Percentiles rank a stretch among this genome's conserved stretches.
Conservation (phyloP, 2,797 vertebrate genomes). For the Gorsachius magnificus region DNA sequence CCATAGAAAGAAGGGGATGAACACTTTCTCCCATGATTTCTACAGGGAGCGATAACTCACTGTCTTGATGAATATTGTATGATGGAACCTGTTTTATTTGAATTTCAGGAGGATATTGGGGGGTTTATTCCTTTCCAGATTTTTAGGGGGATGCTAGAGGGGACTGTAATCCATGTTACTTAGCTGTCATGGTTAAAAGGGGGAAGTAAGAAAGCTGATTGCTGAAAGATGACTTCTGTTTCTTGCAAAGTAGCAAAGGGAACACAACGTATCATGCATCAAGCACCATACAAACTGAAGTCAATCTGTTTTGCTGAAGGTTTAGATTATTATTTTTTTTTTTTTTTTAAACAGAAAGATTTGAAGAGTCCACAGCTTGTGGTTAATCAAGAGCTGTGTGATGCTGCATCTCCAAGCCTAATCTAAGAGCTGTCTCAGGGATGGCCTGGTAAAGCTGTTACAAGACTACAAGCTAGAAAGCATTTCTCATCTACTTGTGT, state of each 20-base stretch:
- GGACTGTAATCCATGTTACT: not conserved
- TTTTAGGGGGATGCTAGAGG: not conserved
- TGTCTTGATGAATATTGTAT: not conserved
- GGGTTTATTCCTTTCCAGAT: not conserved
- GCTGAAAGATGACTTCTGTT: not conserved
- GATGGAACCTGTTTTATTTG: not conserved
- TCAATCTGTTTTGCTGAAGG: not conserved
- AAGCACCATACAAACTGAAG: not conserved
- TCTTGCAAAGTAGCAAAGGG: not conserved
- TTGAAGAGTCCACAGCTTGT: not conserved
- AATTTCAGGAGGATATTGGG: not conserved
- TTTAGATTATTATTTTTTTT: too few species aligned
- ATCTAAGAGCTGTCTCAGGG: not conserved
- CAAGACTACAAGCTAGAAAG: not conserved
- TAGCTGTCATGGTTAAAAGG: not conserved
- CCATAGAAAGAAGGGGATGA: not conserved
- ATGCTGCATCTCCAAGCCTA: not conserved
- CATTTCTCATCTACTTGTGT: not conserved
- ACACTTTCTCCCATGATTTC: not conserved
- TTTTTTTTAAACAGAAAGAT: not conserved
- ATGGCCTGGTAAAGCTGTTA: not conserved
- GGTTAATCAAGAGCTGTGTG: not conserved
- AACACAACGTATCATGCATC: not conserved
- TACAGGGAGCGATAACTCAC: not conserved
- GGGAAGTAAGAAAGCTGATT: not conserved